These are phyloP conservation scores for Cirrhinus molitorella DNA, from an alignment of 2,797 vertebrate genomes.

Conservation along the genomic window DNA sequence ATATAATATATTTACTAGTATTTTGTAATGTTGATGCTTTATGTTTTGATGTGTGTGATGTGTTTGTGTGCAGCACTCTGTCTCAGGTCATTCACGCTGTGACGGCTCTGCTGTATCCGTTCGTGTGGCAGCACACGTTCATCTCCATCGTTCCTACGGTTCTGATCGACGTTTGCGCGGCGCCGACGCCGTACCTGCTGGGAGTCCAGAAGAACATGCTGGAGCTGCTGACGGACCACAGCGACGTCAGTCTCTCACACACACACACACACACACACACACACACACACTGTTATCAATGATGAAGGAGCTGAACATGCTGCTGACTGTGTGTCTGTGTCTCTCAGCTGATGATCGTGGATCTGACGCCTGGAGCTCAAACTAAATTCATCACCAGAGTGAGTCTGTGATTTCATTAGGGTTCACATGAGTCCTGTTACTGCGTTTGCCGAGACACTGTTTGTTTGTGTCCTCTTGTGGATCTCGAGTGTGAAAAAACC, in stretches of 20 bases:
- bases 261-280: neutral
- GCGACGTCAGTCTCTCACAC: conserved; percentile 71
- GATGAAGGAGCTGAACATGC: too few relatives aligned
- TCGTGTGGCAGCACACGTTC: conserved; percentile 95
- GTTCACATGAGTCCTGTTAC: too few relatives aligned
- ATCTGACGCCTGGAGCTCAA: conserved; percentile 75
- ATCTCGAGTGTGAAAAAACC: too few relatives aligned
- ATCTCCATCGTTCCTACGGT: conserved; percentile 93
- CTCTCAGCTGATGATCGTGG: conserved; percentile 83
- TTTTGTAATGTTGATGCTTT: too few relatives aligned
- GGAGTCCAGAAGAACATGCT: conserved; percentile 88
- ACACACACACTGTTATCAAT: too few relatives aligned
- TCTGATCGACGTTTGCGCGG: conserved; percentile 91
- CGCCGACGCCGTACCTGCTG: conserved; percentile 93
- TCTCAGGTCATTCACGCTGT: conserved; percentile 93
- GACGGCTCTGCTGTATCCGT: conserved; percentile 93
- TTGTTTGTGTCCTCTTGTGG: too few relatives aligned
- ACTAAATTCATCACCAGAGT: conserved; percentile 76
- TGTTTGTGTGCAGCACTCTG: conserved; percentile 80
- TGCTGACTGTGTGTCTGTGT: conserved; percentile 31
- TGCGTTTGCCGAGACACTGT: too few relatives aligned
- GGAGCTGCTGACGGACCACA: conserved; percentile 82
- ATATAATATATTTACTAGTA: too few relatives aligned
- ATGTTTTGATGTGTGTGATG: neutral
- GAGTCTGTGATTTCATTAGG: too few relatives aligned